phyloP scores from a whole-genome alignment of 2,113 vertebrate genomes.

The Apteryx mantelli region DNA sequence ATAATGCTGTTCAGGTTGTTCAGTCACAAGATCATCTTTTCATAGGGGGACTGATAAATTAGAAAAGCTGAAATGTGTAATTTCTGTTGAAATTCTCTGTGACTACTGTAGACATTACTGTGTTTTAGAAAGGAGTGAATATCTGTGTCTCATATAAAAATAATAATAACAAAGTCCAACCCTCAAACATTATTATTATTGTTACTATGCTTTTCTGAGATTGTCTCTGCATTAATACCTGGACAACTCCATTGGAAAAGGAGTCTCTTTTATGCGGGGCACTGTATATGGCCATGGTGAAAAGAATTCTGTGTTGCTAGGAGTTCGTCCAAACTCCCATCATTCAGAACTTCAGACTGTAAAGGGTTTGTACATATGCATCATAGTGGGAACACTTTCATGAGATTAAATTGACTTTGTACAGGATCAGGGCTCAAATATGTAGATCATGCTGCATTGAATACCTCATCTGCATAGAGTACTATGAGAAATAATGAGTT shows the following conservation, averaged over 20 bases:
- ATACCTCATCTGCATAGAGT: not conserved
- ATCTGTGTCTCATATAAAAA: not conserved
- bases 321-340: not conserved
- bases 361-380: not conserved
- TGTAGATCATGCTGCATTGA: not conserved
- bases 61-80: not conserved
- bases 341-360: not conserved
- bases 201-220: not conserved
- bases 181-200: not conserved
- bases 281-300: not conserved
- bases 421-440: not conserved
- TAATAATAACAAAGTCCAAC: not conserved
- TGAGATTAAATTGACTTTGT: not conserved
- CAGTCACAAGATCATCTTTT: not conserved
- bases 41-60: not conserved
- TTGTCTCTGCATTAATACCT: not conserved
- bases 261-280: not conserved
- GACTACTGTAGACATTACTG: not conserved
- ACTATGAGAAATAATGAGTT: not conserved
- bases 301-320: not conserved
- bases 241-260: not conserved
- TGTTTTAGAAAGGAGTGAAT: not conserved
- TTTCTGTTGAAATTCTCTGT: not conserved
- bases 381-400: not conserved
- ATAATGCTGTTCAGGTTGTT: not conserved